Percentiles rank a stretch among this genome's conserved stretches.
Conservation (phyloP, 2,888 invertebrate genomes). For the Ormyrus thymus region DNA sequence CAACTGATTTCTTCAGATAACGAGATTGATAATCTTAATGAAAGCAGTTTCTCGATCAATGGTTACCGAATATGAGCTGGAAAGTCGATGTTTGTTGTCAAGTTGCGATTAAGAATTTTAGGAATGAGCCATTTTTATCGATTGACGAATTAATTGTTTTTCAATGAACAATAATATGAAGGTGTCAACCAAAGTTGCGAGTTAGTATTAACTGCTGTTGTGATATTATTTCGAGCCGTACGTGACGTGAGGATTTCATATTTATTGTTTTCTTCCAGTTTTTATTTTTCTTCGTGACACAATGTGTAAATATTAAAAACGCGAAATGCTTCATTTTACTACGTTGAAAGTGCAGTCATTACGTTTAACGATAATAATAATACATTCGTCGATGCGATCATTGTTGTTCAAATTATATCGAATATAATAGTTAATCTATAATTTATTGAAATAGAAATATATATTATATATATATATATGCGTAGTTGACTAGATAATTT, state of each 20-base stretch:
- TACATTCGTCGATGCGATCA: conserved; percentile 33
- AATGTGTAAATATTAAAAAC: conserved; percentile 32
- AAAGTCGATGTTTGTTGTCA: conserved; percentile 1
- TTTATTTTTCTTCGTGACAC: conserved; percentile 12
- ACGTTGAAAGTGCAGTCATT: conserved; percentile 44
- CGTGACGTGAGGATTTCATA: conserved; percentile 41
- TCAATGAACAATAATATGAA: conserved; percentile 54
- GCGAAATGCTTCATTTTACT: conserved; percentile 39
- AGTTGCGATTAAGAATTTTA: neutral
- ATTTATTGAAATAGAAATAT: conserved; percentile 49
- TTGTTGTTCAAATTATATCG: conserved; percentile 52
- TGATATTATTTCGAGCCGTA: conserved; percentile 61
- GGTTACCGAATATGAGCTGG: conserved; percentile 4
- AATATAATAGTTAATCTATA: conserved; percentile 49
- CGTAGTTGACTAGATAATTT: conserved; percentile 49
- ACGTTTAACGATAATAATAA: conserved; percentile 33
- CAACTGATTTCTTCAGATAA: too few relatives aligned
- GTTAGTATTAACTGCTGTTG: conserved; percentile 66
- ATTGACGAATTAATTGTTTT: conserved; percentile 32
- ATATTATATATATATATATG: conserved; percentile 27
- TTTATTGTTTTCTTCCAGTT: conserved; percentile 39
- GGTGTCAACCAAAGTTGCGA: conserved; percentile 67
- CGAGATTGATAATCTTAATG: neutral
- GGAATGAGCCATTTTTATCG: conserved; percentile 22
- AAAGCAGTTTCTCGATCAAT: conserved; percentile 37